Conservation (phyloP, 2,888 invertebrate genomes). For the Sipunculus nudus region DNA sequence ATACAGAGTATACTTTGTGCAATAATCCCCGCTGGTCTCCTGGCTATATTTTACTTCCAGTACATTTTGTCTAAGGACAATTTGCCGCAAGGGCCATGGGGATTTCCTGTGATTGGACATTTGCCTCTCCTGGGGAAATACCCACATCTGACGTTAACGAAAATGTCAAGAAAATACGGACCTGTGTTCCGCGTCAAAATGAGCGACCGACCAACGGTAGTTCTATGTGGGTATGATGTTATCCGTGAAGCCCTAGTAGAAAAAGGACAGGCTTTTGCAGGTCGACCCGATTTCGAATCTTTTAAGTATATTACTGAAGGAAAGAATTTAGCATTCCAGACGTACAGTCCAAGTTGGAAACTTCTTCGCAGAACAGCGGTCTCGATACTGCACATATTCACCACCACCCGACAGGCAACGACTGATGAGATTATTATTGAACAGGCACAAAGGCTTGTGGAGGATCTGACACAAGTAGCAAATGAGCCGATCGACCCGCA, state of each 20-base stretch:
- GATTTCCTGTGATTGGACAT: conserved; percentile 25
- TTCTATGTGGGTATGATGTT: conserved; percentile 11
- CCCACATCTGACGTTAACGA: conserved; percentile 14
- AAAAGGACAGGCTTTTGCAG: conserved; percentile 5
- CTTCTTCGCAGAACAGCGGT: not conserved
- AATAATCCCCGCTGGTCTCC: too few relatives aligned
- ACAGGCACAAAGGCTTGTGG: too few relatives aligned
- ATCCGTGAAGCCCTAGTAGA: conserved; percentile 6
- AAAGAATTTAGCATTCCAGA: not conserved
- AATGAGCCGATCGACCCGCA: too few relatives aligned
- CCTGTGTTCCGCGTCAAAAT: conserved; percentile 18
- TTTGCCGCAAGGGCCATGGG: conserved; percentile 23
- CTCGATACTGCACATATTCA: too few relatives aligned
- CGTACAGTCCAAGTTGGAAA: conserved; percentile 5
- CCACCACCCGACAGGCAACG: too few relatives aligned
- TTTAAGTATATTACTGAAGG: not conserved
- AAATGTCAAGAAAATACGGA: conserved; percentile 18
- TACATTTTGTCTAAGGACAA: too few relatives aligned
- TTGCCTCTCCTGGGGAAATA: conserved; percentile 9
- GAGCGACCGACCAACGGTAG: conserved; percentile 16
- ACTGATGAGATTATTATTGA: too few relatives aligned
- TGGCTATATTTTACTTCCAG: too few relatives aligned
- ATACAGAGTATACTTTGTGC: too few relatives aligned
- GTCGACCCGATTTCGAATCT: conserved; percentile 9
- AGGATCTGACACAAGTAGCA: too few relatives aligned